Base-by-base conservation (phyloP, 2,113 vertebrate species). In the Lepisosteus oculatus region DNA sequence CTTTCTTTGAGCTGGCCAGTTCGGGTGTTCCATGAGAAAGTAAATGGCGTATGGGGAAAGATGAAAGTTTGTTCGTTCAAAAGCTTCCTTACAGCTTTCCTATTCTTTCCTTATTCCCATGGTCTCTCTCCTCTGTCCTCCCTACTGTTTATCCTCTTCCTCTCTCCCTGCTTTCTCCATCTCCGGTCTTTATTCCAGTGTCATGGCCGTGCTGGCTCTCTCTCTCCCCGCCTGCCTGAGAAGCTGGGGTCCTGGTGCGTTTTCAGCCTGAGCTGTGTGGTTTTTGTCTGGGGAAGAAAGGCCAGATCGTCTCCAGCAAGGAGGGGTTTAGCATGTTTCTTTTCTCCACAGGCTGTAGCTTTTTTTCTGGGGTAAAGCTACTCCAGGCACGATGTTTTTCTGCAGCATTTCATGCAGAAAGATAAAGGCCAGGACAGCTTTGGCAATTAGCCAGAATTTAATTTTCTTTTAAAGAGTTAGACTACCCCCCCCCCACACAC, bases 361-460 rank as follows among this genome's bases (percentile, higher is more conserved):
- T 55, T 55, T 55, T 55, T 55, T 55, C 9, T 51, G 5, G 9
- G 47, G 56, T 4, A 59, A 59, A 13, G n/a, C 56, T 11, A n/a
- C 47, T 1, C 56, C 12, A 13, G 4, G 56, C 7, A 12, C 7
- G 56, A 59, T 59, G 56, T 59, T 59, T 12, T 59, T n/a, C n/a
- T 4, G 8, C 56, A 11, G 56, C 12, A 13, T 59, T 59, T 59
- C n/a, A 12, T n/a, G 11, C 3, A 59, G n/a, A 14, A 59, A n/a
- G n/a, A 59, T 12, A 59, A 59, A 59, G n/a, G 56, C 3, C 11
- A n/a, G 11, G 3, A 59, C n/a, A 59, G n/a, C 4, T 4, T 59
- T 59, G 56, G n/a, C 56, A 59, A n/a, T 59, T 14, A 59, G 56
- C 56, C 56, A 14, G n/a, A 59, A 59, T 59, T 12, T 59, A 59